Evolutionary conservation across 2,797 vertebrate genomes (phyloP).

Genomic region (Acanthopagrus latus): DNA sequence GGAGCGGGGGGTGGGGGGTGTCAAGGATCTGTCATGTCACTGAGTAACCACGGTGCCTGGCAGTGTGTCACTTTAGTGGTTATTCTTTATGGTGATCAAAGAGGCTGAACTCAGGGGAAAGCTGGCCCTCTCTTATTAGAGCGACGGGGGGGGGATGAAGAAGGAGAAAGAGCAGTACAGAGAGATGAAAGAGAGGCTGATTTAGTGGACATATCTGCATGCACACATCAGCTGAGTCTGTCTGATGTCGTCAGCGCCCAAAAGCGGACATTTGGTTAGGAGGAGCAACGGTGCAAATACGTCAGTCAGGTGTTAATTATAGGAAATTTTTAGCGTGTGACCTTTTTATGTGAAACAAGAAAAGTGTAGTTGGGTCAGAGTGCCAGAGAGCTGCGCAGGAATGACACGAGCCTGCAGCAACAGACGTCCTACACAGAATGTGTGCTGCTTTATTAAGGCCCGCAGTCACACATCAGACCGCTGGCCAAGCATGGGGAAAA

Average conservation of each 20-base stretch:
- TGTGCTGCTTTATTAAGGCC: constrained; percentile 30
- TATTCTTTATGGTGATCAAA: constrained; percentile 68
- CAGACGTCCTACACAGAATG: constrained; percentile 11
- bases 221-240: constrained; percentile 53
- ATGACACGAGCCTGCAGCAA: constrained; percentile 24
- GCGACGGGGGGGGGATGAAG: background rate
- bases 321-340: constrained; percentile 18
- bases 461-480: constrained; percentile 36
- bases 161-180: constrained; percentile 13
- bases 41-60: constrained; percentile 53
- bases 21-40: constrained; percentile 41
- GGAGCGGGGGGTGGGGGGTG: constrained; percentile 28
- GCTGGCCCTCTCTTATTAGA: constrained; percentile 32
- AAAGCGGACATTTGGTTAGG: constrained; percentile 20
- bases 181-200: constrained; percentile 28
- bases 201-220: constrained; percentile 36
- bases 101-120: constrained; percentile 44
- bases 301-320: constrained; percentile 11
- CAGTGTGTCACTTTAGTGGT: constrained; percentile 35
- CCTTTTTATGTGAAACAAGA: background rate
- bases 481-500: constrained; percentile 48
- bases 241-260: background rate
- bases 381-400: constrained; percentile 10
- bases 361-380: constrained; percentile 19
- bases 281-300: constrained; percentile 1